These are phyloP conservation scores for Endomychus coccineus DNA, from an alignment of 2,888 invertebrate genomes.

Conservation along the genomic window DNA sequence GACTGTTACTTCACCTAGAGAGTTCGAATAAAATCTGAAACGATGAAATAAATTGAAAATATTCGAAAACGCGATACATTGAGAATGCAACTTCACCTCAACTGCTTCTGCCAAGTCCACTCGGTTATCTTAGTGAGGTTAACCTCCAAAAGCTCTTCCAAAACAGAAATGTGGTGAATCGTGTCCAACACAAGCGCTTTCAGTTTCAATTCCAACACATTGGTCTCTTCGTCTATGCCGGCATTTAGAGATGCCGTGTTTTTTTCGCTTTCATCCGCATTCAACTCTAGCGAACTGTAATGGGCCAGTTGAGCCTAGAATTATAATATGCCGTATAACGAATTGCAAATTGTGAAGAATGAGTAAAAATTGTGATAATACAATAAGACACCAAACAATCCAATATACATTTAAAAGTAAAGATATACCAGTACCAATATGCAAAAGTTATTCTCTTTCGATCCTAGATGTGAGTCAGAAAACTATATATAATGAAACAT, in stretches of 20 bases:
- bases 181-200: conserved; percentile 89
- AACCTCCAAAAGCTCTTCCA: conserved; percentile 66
- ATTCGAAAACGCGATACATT: not conserved
- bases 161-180: conserved; percentile 80
- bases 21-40: conserved; percentile 60
- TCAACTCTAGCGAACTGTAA: conserved; percentile 45
- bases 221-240: conserved; percentile 24
- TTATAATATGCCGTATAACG: conserved; percentile 12
- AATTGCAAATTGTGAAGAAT: no score
- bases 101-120: conserved; percentile 95
- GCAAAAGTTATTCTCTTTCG: no score
- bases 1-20: conserved; percentile 58
- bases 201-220: conserved; percentile 63
- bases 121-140: conserved; percentile 60
- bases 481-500: not conserved
- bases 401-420: no score
- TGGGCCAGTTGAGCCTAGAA: conserved; percentile 45
- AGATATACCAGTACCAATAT: no score
- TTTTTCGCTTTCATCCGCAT: conserved; percentile 22
- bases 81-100: conserved; percentile 56
- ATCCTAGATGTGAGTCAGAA: no score
- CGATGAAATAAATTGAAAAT: conserved; percentile 1
- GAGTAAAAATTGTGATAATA: no score
- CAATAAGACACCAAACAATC: no score
- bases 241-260: conserved; percentile 14